Evolutionary conservation across 37 sponge, comb jelly and placozoan genomes (phyloP).

Genomic region (Cliona cf. orientalis): DNA sequence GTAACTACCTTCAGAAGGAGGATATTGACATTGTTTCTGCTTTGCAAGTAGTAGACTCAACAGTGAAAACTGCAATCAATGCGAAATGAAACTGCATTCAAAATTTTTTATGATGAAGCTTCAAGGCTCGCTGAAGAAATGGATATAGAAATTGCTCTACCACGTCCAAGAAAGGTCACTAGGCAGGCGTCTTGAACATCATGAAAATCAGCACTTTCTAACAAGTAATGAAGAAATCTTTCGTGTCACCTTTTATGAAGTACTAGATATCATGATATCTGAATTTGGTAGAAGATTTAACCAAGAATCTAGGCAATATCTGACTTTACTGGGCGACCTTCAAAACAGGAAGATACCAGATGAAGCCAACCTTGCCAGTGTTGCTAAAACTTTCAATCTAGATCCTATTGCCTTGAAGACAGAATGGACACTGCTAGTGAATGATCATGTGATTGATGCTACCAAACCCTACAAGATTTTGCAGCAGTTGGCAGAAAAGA

Average conservation of each 20-base stretch:
- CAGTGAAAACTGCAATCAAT: slow-evolving; percentile 7
- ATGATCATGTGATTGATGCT: slow-evolving; percentile 32
- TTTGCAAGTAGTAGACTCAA: slow-evolving; percentile 20
- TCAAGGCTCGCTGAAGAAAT: slow-evolving; percentile 9
- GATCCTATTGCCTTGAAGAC: slow-evolving; percentile 7
- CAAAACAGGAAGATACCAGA: slow-evolving; percentile 9
- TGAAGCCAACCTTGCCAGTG: not conserved
- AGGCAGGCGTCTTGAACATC: not conserved
- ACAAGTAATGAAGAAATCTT: slow-evolving; percentile 3
- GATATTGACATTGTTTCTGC: slow-evolving; percentile 28
- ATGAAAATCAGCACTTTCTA: slow-evolving; percentile 1
- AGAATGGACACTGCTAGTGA: slow-evolving; percentile 16
- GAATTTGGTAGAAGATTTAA: slow-evolving; percentile 39
- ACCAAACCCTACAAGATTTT: not conserved
- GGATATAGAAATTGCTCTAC: slow-evolving; percentile 2
- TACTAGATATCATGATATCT: slow-evolving; percentile 11
- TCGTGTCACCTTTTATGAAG: slow-evolving; percentile 29
- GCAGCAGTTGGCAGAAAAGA: slow-evolving; percentile 27
- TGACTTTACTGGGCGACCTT: slow-evolving; percentile 13
- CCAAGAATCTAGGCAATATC: slow-evolving; percentile 24
- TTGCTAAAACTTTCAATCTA: slow-evolving; percentile 8
- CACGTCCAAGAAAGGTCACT: slow-evolving; percentile 12
- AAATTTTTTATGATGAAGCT: slow-evolving; percentile 28
- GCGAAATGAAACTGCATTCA: slow-evolving; percentile 12
- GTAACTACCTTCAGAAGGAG: slow-evolving; percentile 35